A percentile compares a stretch with the other conserved stretches of the same genome.
phyloP scores from a whole-genome alignment of 2,113 vertebrate genomes.

The Mola mola region DNA sequence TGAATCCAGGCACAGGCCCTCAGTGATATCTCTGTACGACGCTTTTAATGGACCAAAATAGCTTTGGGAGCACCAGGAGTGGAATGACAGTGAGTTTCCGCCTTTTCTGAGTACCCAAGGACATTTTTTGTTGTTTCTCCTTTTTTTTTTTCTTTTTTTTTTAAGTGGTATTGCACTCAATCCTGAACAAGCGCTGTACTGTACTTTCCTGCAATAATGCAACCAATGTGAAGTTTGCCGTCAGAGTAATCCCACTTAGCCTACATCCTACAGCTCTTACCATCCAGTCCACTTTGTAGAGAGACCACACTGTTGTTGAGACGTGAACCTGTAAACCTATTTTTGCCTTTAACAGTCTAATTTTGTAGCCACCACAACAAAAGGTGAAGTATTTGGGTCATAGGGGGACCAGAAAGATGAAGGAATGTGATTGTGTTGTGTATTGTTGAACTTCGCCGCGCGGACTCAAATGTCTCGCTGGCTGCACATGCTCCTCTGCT shows the following conservation, averaged over 20 bases:
- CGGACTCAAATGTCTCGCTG: constrained; percentile 6
- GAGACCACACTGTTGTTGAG: constrained; percentile 32
- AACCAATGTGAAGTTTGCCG: constrained; percentile 56
- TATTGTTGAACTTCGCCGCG: constrained; percentile 23
- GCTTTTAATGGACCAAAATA: constrained; percentile 48
- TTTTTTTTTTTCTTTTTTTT: constrained; percentile 9
- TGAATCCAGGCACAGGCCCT: constrained; percentile 57
- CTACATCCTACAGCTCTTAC: constrained; percentile 45
- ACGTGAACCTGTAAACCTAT: constrained; percentile 42
- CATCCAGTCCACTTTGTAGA: constrained; percentile 44
- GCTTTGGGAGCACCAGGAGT: constrained; percentile 20
- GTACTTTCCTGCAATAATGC: constrained; percentile 58
- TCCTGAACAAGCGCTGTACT: constrained; percentile 68
- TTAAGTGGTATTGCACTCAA: constrained; percentile 62
- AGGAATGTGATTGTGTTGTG: constrained; percentile 50
- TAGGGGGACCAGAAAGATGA: constrained; percentile 34
- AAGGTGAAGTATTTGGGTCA: constrained; percentile 64
- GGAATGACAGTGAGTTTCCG: constrained; percentile 27
- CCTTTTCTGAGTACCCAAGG: constrained; percentile 31
- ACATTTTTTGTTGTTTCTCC: constrained; percentile 21
- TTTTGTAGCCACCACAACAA: constrained; percentile 50
- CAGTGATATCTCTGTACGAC: constrained; percentile 36
- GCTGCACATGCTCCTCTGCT: background rate
- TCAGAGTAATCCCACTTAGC: constrained; percentile 67
- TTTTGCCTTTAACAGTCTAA: constrained; percentile 37